phyloP scores from a whole-genome alignment of 2,888 invertebrate species.

The Ichneumon xanthorius region DNA sequence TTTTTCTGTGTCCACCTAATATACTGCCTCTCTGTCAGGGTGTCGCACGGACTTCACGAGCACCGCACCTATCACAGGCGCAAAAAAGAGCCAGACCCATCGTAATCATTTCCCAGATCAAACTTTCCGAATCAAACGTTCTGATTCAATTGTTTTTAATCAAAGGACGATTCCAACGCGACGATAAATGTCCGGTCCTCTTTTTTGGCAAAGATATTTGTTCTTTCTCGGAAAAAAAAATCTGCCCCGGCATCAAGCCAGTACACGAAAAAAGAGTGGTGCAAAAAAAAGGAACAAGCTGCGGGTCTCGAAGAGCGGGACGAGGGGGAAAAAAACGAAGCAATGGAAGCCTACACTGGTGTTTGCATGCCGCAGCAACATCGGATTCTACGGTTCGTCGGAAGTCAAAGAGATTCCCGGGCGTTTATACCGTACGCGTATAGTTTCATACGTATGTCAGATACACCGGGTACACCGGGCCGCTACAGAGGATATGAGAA shows the following conservation, averaged over 20 bases:
- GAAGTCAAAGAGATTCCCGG: slow-evolving; percentile 70
- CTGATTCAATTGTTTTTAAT: too few relatives aligned
- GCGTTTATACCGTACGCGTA: slow-evolving; percentile 39
- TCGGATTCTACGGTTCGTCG: slow-evolving; percentile 69
- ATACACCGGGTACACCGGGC: neutral
- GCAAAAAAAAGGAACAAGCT: neutral
- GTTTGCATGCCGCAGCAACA: slow-evolving; percentile 58
- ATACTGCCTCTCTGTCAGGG: too few relatives aligned
- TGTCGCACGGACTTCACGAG: too few relatives aligned
- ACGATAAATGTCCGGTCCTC: neutral
- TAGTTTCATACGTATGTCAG: slow-evolving; percentile 26
- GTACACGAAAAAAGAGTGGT: neutral
- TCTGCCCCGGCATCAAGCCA: neutral
- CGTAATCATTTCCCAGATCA: too few relatives aligned
- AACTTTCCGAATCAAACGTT: too few relatives aligned
- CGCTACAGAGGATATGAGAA: slow-evolving; percentile 20
- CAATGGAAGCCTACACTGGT: slow-evolving; percentile 50
- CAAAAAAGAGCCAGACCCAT: too few relatives aligned
- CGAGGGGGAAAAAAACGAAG: slow-evolving; percentile 27
- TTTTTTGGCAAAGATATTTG: neutral
- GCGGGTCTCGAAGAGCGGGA: slow-evolving; percentile 24
- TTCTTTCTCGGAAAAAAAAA: neutral
- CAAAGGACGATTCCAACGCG: neutral
- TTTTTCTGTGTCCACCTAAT: too few relatives aligned
- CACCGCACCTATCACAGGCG: too few relatives aligned